phyloP scores from a whole-genome alignment of 1,140 invertebrate genomes.

The Mizuhopecten yessoensis region DNA sequence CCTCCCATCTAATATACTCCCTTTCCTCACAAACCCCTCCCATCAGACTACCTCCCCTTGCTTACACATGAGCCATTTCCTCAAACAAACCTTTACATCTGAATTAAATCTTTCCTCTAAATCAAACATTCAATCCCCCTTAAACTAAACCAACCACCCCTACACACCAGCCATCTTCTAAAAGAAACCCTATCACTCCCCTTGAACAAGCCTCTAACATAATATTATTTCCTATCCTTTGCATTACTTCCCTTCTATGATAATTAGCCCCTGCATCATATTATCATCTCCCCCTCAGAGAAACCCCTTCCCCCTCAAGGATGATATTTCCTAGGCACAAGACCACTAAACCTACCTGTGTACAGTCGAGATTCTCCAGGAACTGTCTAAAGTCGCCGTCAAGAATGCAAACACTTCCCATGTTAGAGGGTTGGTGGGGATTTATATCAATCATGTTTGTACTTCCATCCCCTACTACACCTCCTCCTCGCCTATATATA shows the following conservation, averaged over 20 bases:
- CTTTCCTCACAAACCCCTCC: no score
- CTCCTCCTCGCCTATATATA: not conserved
- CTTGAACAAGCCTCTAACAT: not conserved
- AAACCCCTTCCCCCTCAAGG: no score
- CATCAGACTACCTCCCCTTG: no score
- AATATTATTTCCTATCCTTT: not conserved
- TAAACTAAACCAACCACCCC: no score
- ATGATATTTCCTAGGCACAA: not conserved
- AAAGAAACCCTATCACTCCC: no score
- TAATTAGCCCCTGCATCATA: not conserved
- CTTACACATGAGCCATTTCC: no score
- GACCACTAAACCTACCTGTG: conserved; percentile 50
- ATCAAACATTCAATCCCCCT: no score
- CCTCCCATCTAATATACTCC: no score
- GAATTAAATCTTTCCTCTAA: no score
- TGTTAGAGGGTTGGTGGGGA: conserved; percentile 41
- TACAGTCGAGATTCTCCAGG: conserved; percentile 57
- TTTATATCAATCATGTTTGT: conserved; percentile 50
- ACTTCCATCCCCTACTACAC: not conserved
- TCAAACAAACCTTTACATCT: no score
- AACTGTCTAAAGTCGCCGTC: conserved; percentile 60
- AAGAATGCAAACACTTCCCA: conserved; percentile 45
- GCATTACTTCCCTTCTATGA: not conserved
- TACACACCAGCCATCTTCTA: no score
- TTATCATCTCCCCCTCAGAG: no score